A percentile compares a stretch with the other conserved stretches of the same genome.
These are phyloP conservation scores for Achatina immaculata DNA, from an alignment of 1,140 invertebrate species.

Conservation along the genomic window DNA sequence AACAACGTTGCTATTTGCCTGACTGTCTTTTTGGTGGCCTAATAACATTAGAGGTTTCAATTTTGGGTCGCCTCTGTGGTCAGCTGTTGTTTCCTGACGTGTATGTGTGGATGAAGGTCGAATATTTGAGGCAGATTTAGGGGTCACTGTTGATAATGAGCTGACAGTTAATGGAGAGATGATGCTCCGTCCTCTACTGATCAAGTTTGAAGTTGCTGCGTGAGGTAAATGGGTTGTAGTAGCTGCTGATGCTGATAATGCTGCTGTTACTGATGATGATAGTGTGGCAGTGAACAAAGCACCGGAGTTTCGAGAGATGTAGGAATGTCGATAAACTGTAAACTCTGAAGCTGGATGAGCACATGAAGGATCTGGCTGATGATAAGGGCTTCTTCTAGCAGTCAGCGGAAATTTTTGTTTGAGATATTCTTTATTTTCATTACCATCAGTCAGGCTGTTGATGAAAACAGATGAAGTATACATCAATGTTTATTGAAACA, in stretches of 20 bases:
- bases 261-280: background rate
- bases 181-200: background rate
- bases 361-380: background rate
- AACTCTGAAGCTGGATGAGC: background rate
- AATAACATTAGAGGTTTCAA: background rate
- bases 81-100: too few species aligned
- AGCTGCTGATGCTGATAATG: background rate
- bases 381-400: constrained; percentile 9
- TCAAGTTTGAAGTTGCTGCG: too few species aligned
- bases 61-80: background rate
- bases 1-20: background rate
- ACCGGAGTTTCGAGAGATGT: background rate
- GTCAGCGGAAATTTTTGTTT: background rate
- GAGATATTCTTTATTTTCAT: background rate
- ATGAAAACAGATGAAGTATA: too few species aligned
- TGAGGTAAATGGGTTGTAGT: too few species aligned
- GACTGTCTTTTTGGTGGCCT: background rate
- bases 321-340: background rate
- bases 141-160: background rate
- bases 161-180: background rate
- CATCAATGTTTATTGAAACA: too few species aligned
- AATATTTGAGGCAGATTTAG: background rate
- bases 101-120: too few species aligned
- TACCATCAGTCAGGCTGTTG: background rate
- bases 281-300: background rate